Percentiles rank a stretch among this genome's conserved stretches.
These are phyloP conservation scores for Nymphicus hollandicus DNA, from an alignment of 2,113 vertebrate genomes.

Conservation along the genomic window DNA sequence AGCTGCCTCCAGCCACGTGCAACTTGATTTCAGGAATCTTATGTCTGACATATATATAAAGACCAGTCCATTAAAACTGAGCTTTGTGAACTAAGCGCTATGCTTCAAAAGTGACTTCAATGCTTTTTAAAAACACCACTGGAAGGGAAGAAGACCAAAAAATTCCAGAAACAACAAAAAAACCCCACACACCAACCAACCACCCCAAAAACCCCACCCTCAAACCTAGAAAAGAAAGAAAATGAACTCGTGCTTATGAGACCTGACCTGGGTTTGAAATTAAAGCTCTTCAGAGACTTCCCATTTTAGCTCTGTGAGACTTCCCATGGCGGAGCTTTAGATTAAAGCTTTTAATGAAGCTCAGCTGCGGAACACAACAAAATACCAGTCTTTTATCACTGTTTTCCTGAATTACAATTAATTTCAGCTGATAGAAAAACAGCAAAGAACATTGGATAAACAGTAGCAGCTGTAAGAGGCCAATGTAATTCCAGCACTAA, in stretches of 20 bases:
- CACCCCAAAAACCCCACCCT: not conserved
- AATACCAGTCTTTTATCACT: not conserved
- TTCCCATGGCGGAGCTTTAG: not conserved
- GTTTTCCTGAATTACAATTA: not conserved
- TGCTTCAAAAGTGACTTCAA: not conserved
- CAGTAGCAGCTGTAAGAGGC: not conserved
- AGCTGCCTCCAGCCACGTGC: not conserved
- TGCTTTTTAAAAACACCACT: not conserved
- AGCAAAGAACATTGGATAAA: not conserved
- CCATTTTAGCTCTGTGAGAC: not conserved
- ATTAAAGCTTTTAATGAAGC: conserved; percentile 24
- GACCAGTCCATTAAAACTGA: not conserved
- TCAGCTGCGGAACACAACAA: not conserved
- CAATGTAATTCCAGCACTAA: not conserved
- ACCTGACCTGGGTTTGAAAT: not conserved
- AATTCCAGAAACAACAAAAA: too few relatives aligned
- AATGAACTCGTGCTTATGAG: not conserved
- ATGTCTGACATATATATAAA: not conserved
- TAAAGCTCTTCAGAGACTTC: not conserved
- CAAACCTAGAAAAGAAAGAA: not conserved
- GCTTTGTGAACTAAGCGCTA: not conserved
- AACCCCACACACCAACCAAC: fast-evolving
- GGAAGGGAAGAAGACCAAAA: not conserved
- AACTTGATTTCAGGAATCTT: not conserved
- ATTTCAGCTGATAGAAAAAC: not conserved